Conservation (phyloP, 2,797 vertebrate species). For the Phoebastria nigripes region DNA sequence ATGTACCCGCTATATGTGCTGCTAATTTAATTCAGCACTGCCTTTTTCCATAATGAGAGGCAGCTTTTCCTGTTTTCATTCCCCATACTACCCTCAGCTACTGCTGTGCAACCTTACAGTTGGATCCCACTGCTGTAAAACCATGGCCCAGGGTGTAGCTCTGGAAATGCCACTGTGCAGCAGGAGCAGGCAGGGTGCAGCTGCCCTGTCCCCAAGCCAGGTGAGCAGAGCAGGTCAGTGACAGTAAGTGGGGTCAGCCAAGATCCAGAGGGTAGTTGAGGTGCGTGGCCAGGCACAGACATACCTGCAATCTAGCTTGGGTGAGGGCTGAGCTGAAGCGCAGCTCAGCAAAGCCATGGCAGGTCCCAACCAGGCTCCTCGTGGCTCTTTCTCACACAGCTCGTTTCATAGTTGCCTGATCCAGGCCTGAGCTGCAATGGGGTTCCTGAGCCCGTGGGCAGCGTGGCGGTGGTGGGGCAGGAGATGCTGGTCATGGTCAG, state of each 20-base stretch:
- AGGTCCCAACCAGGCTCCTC: background rate
- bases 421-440: background rate
- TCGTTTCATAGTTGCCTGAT: background rate
- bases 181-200: background rate
- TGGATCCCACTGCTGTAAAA: background rate
- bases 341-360: background rate
- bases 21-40: background rate
- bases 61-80: background rate
- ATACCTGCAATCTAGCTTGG: background rate
- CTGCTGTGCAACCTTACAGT: background rate
- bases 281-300: background rate
- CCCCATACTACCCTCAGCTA: background rate
- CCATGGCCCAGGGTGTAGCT: accelerated
- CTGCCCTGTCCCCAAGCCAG: background rate
- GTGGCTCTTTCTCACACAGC: background rate
- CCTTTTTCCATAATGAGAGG: background rate
- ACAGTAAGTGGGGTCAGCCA: background rate
- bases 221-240: background rate
- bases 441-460: background rate
- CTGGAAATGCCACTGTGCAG: background rate
- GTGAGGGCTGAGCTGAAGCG: background rate
- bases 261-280: background rate
- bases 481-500: background rate
- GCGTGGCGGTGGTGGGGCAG: background rate
- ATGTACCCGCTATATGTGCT: background rate